A percentile compares a stretch with the other conserved stretches of the same genome.
Conservation (phyloP, 2,113 vertebrate species). For the Xenus cinereus region DNA sequence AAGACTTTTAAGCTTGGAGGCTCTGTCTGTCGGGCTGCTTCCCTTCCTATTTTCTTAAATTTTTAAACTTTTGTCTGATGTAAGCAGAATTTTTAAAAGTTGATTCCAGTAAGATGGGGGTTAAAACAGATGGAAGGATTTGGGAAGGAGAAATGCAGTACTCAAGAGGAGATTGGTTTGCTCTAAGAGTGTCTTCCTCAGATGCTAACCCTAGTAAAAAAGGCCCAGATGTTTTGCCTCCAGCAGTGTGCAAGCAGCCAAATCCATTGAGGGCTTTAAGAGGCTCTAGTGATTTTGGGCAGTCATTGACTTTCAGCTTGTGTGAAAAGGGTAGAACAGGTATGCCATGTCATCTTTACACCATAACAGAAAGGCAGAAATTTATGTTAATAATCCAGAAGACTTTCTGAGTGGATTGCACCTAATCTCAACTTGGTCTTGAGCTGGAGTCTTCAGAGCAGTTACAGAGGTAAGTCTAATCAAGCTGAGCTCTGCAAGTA, state of each 20-base stretch:
- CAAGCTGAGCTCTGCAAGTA: not conserved
- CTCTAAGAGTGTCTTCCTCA: not conserved
- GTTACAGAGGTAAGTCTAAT: not conserved
- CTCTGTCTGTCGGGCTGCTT: not conserved
- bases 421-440: not conserved
- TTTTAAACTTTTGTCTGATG: not conserved
- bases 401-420: not conserved
- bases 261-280: not conserved
- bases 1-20: not conserved
- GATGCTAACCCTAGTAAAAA: not conserved
- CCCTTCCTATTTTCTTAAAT: not conserved
- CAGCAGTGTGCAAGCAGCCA: not conserved
- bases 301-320: not conserved
- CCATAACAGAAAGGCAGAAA: not conserved
- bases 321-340: not conserved
- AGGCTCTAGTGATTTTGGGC: slow-evolving; percentile 1
- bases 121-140: not conserved
- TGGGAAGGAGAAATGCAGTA: not conserved
- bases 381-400: not conserved
- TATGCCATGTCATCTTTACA: not conserved
- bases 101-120: not conserved
- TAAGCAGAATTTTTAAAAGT: not conserved
- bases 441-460: not conserved
- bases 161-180: not conserved
- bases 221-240: slow-evolving; percentile 25